These are phyloP conservation scores for Enteromius paludinosus DNA, from an alignment of 2,797 vertebrate genomes.

Conservation along the genomic window DNA sequence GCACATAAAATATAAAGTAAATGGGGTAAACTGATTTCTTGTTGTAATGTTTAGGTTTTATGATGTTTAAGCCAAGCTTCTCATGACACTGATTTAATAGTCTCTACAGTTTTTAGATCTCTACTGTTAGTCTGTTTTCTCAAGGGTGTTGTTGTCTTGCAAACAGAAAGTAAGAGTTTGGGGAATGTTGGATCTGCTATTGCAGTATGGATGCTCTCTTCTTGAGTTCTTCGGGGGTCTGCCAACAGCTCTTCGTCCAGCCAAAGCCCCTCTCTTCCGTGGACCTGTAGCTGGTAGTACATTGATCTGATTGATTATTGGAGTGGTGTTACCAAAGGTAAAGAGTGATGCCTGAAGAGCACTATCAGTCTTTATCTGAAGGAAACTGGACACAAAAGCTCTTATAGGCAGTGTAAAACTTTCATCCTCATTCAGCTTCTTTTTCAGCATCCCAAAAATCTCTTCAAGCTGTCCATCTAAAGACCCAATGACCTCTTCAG, in stretches of 20 bases:
- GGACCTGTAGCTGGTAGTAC: not conserved
- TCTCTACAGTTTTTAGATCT: not conserved
- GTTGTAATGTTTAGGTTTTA: not conserved
- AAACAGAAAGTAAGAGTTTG: constrained; percentile 25
- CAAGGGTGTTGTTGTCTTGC: constrained; percentile 16
- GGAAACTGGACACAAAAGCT: constrained; percentile 41
- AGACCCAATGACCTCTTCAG: constrained; percentile 31
- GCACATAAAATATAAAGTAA: not conserved
- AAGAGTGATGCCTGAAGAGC: constrained; percentile 35
- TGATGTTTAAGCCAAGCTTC: not conserved
- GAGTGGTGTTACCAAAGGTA: constrained; percentile 23
- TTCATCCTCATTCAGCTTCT: constrained; percentile 21
- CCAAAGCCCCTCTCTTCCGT: constrained; percentile 8
- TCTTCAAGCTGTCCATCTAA: constrained; percentile 45
- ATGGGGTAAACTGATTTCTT: not conserved
- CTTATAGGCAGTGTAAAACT: constrained; percentile 25
- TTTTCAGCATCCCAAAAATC: constrained; percentile 35
- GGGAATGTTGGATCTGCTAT: constrained; percentile 14
- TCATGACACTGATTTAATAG: not conserved
- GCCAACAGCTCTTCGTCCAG: constrained; percentile 11
- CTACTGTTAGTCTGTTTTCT: constrained; percentile 1
- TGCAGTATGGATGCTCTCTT: constrained; percentile 45
- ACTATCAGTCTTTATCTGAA: constrained; percentile 35
- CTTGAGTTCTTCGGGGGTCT: constrained; percentile 30
- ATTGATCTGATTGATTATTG: constrained; percentile 7